A percentile compares a stretch with the other conserved stretches of the same genome.
Evolutionary conservation across 2,113 vertebrate genomes (phyloP).

Genomic region (Bufo gargarizans): DNA sequence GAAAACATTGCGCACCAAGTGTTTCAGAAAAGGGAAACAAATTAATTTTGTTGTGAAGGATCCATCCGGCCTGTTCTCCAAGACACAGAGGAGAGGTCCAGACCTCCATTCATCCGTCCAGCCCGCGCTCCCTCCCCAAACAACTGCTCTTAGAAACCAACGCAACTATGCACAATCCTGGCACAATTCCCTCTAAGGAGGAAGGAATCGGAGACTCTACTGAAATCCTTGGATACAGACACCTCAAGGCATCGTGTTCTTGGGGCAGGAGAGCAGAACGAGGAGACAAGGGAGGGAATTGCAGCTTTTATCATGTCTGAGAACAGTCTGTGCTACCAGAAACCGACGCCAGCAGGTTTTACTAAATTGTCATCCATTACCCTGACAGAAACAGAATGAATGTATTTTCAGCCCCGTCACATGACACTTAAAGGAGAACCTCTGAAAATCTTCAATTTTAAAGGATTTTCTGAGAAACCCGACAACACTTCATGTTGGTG

Average conservation of each 20-base stretch:
- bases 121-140: background rate
- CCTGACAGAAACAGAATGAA: background rate
- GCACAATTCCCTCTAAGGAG: background rate
- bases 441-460: no score
- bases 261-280: background rate
- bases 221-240: background rate
- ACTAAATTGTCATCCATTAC: background rate
- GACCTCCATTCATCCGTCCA: background rate
- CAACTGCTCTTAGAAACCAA: background rate
- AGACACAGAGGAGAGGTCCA: background rate
- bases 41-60: conserved; percentile 36
- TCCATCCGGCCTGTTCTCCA: background rate
- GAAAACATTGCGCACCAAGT: background rate
- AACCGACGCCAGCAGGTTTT: background rate
- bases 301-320: background rate
- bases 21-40: conserved; percentile 24
- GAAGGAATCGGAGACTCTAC: background rate
- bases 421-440: background rate
- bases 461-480: background rate
- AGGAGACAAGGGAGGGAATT: background rate
- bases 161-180: background rate
- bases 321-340: conserved; percentile 22
- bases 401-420: background rate
- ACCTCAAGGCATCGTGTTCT: background rate
- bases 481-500: background rate